phyloP scores from a whole-genome alignment of 2,113 vertebrate species.

The Bos javanicus region DNA sequence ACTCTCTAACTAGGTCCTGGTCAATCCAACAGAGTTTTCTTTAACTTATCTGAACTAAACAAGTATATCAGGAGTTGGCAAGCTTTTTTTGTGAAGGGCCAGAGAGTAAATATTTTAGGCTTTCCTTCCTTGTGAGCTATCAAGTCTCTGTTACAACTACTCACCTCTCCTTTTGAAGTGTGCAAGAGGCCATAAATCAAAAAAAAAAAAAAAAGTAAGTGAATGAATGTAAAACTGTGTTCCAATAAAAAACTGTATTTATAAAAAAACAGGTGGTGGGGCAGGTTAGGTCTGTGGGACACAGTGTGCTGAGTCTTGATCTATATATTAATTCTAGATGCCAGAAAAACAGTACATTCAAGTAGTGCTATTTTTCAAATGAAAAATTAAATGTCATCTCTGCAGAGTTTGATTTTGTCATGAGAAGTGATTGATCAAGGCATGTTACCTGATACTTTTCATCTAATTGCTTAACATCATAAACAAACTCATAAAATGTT shows the following conservation, averaged over 20 bases:
- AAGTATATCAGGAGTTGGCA: background rate
- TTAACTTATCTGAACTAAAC: background rate
- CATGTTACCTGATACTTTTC: background rate
- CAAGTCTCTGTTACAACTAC: background rate
- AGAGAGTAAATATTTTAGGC: background rate
- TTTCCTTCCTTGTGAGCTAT: background rate
- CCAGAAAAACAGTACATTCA: background rate
- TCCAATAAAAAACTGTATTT: background rate
- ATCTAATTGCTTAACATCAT: background rate
- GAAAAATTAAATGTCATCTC: background rate
- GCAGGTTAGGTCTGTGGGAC: background rate
- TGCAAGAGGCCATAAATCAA: background rate
- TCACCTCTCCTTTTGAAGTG: background rate
- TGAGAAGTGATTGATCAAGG: background rate
- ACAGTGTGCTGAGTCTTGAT: background rate
- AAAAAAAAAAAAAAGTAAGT: too few species aligned
- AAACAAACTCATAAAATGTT: background rate
- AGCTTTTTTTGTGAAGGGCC: background rate
- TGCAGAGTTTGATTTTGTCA: background rate
- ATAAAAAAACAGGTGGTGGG: background rate
- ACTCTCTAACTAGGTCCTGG: background rate
- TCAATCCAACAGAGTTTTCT: background rate
- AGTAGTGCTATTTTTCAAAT: background rate
- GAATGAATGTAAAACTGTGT: background rate
- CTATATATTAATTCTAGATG: background rate